Base-by-base conservation (phyloP, 2,113 vertebrate species). In the Poeciliopsis prolifica region DNA sequence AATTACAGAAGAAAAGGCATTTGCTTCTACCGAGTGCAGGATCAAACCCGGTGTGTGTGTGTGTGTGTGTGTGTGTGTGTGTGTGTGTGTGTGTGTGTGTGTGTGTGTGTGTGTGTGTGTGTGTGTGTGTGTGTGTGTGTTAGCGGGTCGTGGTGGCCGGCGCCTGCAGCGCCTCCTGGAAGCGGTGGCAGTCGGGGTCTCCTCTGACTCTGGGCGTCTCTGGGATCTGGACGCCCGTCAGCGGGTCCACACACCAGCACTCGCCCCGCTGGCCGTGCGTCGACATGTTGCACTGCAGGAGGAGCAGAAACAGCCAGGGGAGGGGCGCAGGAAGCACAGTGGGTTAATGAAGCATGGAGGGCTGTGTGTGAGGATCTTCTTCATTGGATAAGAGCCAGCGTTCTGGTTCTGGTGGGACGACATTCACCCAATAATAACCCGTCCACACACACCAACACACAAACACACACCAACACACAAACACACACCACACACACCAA, bases 171-270 rank as follows among this genome's bases (percentile, higher is more conserved):
- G 91, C 94, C 15, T 94, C 92, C 64, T 96, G 94, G 93, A 95
- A 97, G 89, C 96, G 96, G 88, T 95, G 95, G 89, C 98, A 99
- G 88, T 99, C 96, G 0, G 97, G 97, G 87, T 99, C 97, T 65
- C 97, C 97, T 0, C 97, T 93, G 80, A 99, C 93, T 84, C 89
- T 96, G 60, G 96, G 96, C 0, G 97, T 95, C 0, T 93, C 95
- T 61, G 95, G 92, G 86, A 97, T 96, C 90, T 94, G 92, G 84
- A 96, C 91, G 71, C 97, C 97, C 0, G 97, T 98, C 80, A 95
- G 92, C 51, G 97, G 97, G 90, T 98, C 94, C 79, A 99, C 97
- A 0, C 98, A 99, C 97, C 97, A 99, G 88, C 97, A 98, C 91
- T 99, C 97, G 0, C 98, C 98, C 28, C 97, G 95, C 91, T 98